Percentiles rank a stretch among this genome's conserved stretches.
These are phyloP conservation scores for Ridgeia piscesae DNA, from an alignment of 1,140 invertebrate genomes.

Conservation along the genomic window DNA sequence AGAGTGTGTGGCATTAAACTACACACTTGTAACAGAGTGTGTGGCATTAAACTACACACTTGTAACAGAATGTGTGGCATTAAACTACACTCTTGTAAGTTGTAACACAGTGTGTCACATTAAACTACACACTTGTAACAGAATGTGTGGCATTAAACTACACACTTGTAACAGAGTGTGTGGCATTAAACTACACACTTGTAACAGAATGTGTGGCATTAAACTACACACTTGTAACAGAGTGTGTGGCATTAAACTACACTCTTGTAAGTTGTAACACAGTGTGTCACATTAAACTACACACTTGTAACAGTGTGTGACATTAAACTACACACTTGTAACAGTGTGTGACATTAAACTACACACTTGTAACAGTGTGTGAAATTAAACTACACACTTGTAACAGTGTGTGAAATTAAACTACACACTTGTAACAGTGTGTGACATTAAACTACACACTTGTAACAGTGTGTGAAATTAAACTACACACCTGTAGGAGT, in stretches of 20 bases:
- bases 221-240: not conserved
- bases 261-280: conserved; percentile 42
- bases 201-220: no score
- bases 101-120: conserved; percentile 2
- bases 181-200: conserved; percentile 34
- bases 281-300: no score
- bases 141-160: no score
- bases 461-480: not conserved
- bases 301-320: not conserved
- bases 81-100: conserved; percentile 34
- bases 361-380: not conserved
- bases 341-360: no score
- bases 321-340: conserved; percentile 37
- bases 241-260: conserved; percentile 15
- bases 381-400: conserved; percentile 34
- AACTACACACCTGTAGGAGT: conserved; percentile 36
- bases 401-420: conserved; percentile 31
- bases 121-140: conserved; percentile 37
- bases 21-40: not conserved
- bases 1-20: no score
- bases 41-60: conserved; percentile 31
- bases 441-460: conserved; percentile 23
- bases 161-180: not conserved
- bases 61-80: conserved; percentile 32
- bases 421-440: conserved; percentile 37